Conservation (phyloP, 2,888 invertebrate species). For the Dendrolimus pini region DNA sequence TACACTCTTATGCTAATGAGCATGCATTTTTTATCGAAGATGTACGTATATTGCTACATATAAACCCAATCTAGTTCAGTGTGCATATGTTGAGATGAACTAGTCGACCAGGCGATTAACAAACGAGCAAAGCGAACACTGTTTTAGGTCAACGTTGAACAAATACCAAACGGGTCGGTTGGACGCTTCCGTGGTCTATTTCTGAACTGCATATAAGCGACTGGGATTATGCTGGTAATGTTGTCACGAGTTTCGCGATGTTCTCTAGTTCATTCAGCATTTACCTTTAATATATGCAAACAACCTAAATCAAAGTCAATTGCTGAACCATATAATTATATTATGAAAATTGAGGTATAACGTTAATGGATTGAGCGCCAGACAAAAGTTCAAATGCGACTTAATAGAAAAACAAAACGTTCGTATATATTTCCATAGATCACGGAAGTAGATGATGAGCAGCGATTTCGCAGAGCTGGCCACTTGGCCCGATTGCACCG, state of each 20-base stretch:
- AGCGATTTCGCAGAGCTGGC: constrained; percentile 55
- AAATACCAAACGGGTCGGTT: constrained; percentile 76
- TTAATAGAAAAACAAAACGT: no score
- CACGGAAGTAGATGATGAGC: constrained; percentile 59
- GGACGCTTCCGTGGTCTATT: constrained; percentile 74
- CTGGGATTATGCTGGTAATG: constrained; percentile 45
- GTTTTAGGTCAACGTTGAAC: constrained; percentile 77
- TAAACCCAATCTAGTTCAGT: constrained; percentile 5
- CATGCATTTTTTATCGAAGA: no score
- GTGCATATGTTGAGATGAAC: neutral
- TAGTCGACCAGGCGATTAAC: constrained; percentile 64
- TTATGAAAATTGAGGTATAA: no score
- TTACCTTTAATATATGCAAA: constrained; percentile 1
- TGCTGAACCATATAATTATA: no score
- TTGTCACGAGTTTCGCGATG: constrained; percentile 53
- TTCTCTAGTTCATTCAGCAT: constrained; percentile 10
- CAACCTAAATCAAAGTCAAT: no score
- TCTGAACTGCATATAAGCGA: constrained; percentile 67
- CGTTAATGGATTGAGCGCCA: no score
- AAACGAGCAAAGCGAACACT: constrained; percentile 73
- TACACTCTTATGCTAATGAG: no score
- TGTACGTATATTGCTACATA: neutral
- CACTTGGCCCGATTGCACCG: constrained; percentile 52
- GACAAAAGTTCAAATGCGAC: no score
- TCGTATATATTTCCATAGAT: constrained; percentile 21